Conservation (phyloP, 35 echinoderm and acorn worm genomes). For the Heliocidaris erythrogramma region DNA sequence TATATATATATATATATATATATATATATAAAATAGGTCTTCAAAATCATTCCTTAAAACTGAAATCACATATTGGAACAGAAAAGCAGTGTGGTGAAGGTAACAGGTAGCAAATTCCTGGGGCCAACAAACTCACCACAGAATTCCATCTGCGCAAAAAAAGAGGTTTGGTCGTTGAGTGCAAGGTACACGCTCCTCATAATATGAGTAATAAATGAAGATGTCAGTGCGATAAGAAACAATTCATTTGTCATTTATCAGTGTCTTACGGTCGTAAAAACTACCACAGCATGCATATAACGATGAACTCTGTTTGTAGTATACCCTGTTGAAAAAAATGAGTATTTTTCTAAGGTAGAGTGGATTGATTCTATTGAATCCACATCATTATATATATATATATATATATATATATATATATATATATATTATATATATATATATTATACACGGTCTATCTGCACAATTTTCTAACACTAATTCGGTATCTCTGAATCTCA, state of each 20-base stretch:
- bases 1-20: too few relatives aligned
- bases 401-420: too few relatives aligned
- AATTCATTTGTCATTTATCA: slow-evolving; percentile 13
- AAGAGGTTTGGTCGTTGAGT: background rate
- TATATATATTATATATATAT: too few relatives aligned
- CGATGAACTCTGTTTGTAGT: background rate
- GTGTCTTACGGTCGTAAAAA: background rate
- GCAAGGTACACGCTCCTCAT: background rate
- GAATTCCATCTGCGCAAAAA: background rate
- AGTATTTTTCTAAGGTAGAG: background rate
- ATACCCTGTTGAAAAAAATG: background rate
- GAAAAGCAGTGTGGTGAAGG: background rate
- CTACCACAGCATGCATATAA: background rate
- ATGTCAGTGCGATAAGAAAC: background rate
- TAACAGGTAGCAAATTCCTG: background rate
- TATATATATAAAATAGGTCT: too few relatives aligned
- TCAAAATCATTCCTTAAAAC: too few relatives aligned
- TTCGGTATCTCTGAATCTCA: too few relatives aligned
- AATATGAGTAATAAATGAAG: background rate
- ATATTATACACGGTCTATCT: too few relatives aligned
- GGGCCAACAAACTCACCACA: background rate
- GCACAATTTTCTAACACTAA: too few relatives aligned
- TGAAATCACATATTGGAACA: background rate
- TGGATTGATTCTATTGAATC: too few relatives aligned
- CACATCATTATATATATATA: too few relatives aligned